Base-by-base conservation (phyloP, 1,140 invertebrate species). In the Platyscapa corneri region DNA sequence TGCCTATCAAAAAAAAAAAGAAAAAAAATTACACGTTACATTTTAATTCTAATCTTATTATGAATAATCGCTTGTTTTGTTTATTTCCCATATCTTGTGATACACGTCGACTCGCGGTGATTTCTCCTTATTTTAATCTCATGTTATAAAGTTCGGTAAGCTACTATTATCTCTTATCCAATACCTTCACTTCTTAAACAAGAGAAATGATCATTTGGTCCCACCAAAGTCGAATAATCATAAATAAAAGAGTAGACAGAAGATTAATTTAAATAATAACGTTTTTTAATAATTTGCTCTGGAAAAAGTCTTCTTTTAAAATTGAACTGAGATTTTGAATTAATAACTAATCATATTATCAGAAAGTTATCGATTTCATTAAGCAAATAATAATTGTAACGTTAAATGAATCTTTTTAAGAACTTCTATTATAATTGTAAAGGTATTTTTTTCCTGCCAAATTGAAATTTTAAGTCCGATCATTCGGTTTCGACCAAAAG, bases 61-160 rank as follows among this genome's bases (percentile, higher is more conserved):
- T 32, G 16, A 67, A 2, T 10, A 72, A 72, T 72, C 23, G 34
- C 34, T 72, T 39, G 3, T 72, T 20, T 72, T 39, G 42, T 72
- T 72, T 39, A 20, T 39, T 39, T 72, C 67, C 67, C 67, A 30
- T 72, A 72, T 72, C 67, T 72, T 72, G 67, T 72, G 67, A 72
- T 72, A 72, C 34, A 72, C 34, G 39, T 30, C 20, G 32, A 39
- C 34, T 72, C 39, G 3, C 39, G 3, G 16, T 39, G 20, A 72
- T 8, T 72, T 72, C 14, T 23, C n/a, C 32, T 72, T 14, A 72
- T 39, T 72, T 72, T 39, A 37, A 72, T 72, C 67, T 72, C 67
- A 72, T 72, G 34, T 72, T 39, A 72, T 39, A 37, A 39, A 39
- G 37, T 72, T 72, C 67, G 27, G 23, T 39, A 39, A 72, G 37